Conservation (phyloP, 2,888 invertebrate genomes). For the Mayetiola destructor region DNA sequence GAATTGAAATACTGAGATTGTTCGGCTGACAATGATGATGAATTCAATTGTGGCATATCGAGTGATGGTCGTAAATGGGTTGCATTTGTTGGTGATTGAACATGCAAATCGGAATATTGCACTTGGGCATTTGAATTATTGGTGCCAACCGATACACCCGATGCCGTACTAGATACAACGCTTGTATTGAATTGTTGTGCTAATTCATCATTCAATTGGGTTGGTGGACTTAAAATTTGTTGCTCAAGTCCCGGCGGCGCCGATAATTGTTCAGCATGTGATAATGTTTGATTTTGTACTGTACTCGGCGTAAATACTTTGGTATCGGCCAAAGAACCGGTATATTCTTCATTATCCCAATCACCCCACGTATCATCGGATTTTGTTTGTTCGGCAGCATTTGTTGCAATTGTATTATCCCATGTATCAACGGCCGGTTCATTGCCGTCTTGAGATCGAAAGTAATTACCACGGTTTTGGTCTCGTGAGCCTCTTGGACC, state of each 20-base stretch:
- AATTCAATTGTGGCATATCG: constrained; percentile 39
- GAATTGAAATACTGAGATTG: constrained; percentile 49
- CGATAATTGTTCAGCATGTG: neutral
- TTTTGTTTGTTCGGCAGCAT: constrained; percentile 27
- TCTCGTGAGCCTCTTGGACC: constrained; percentile 22
- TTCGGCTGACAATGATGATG: constrained; percentile 43
- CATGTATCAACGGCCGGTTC: constrained; percentile 41
- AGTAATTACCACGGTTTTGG: constrained; percentile 23
- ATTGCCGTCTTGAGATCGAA: constrained; percentile 26
- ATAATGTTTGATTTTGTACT: constrained; percentile 26
- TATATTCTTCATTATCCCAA: constrained; percentile 90
- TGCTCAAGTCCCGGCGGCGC: constrained; percentile 37
- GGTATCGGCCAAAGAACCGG: constrained; percentile 83
- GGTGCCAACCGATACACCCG: constrained; percentile 23
- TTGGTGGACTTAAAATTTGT: constrained; percentile 29
- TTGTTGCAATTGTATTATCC: constrained; percentile 38
- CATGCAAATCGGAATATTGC: constrained; percentile 30
- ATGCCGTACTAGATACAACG: constrained; percentile 27
- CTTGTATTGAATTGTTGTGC: constrained; percentile 27
- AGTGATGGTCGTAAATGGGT: constrained; percentile 22
- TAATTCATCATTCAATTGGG: constrained; percentile 23
- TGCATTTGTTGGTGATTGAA: constrained; percentile 33
- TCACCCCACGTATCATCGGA: constrained; percentile 43
- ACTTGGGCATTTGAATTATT: constrained; percentile 22
- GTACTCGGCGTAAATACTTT: constrained; percentile 76